Evolutionary conservation across 2,797 vertebrate species (phyloP), one percentile per base, ranked within the genome.

Genomic region (Yasuhikotakia modesta): DNA sequence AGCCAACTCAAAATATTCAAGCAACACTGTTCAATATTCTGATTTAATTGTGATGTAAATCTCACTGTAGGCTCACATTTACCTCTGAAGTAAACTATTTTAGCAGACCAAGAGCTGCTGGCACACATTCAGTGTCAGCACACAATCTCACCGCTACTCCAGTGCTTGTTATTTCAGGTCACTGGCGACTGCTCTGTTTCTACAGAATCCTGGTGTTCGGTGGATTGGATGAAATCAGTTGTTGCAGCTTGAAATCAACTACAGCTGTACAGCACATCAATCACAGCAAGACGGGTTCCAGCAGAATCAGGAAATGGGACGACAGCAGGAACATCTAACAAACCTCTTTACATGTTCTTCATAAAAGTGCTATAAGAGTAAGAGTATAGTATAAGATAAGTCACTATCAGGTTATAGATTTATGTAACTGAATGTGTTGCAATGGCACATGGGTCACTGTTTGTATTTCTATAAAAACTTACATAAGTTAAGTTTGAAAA

Each of bases 381-480:
- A n/a, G n/a, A n/a, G n/a, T n/a, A n/a, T n/a, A n/a, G n/a, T n/a
- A n/a, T n/a, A n/a, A n/a, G n/a, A n/a, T n/a, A n/a, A n/a, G n/a
- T n/a, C n/a, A n/a, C n/a, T n/a, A 76, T 73, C 64, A 79, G 35
- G 80, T 70, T 81, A 70, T 24, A 77, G 13, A 19, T 80, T 85
- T 64, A 83, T 78, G 75, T 73, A 75, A 77, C 66, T 76, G 75
- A 79, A 81, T 17, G 52, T 48, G 57, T 30, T 70, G 13, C 67
- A 65, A 22, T 50, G 21, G 13, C 43, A 79, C 63, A 70, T 80
- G 55, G 17, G 16, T 21, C 22, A 67, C 64, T 39, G 24, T 76
- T 32, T 70, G n/a, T 53, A 30, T 86, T 61, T 83, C 78, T 70
- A 61, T 78, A 77, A 83, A 69, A 14, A 75, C 50, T 84, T 83